These are phyloP conservation scores for Saxidomus purpurata DNA, from an alignment of 1,140 invertebrate genomes.

Conservation along the genomic window DNA sequence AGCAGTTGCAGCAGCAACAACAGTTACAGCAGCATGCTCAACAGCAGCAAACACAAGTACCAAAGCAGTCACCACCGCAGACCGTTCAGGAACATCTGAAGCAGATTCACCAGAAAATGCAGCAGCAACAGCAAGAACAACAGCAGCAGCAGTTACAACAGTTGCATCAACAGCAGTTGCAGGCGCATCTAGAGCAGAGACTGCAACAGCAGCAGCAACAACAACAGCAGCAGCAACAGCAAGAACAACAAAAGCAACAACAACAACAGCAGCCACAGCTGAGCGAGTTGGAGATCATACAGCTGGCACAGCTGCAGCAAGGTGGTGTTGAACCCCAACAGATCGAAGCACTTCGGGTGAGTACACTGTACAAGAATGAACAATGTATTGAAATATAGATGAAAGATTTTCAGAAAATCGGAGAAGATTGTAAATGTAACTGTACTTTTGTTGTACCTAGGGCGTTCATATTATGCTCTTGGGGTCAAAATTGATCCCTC, in stretches of 20 bases:
- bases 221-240: slow-evolving; percentile 60
- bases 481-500: too few species aligned
- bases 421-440: too few species aligned
- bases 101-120: slow-evolving; percentile 90
- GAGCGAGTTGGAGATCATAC: slow-evolving; percentile 69
- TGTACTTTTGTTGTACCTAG: too few species aligned
- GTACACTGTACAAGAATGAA: too few species aligned
- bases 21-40: slow-evolving; percentile 71
- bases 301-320: slow-evolving; percentile 66
- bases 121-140: slow-evolving; percentile 73
- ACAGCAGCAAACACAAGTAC: slow-evolving; percentile 72
- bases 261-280: slow-evolving; percentile 76
- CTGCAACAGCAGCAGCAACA: slow-evolving; percentile 59
- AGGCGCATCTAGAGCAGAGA: neutral
- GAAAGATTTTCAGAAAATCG: too few species aligned
- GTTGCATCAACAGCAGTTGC: slow-evolving; percentile 59
- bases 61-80: slow-evolving; percentile 83
- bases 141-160: slow-evolving; percentile 67
- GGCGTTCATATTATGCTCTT: too few species aligned
- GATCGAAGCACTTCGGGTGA: slow-evolving; percentile 70
- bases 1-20: slow-evolving; percentile 52
- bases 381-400: too few species aligned
- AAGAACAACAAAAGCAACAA: slow-evolving; percentile 72
- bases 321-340: slow-evolving; percentile 70
- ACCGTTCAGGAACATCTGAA: slow-evolving; percentile 85